Conservation (phyloP, 53 echinoderm and acorn worm species). For the Zoroaster sp. region DNA sequence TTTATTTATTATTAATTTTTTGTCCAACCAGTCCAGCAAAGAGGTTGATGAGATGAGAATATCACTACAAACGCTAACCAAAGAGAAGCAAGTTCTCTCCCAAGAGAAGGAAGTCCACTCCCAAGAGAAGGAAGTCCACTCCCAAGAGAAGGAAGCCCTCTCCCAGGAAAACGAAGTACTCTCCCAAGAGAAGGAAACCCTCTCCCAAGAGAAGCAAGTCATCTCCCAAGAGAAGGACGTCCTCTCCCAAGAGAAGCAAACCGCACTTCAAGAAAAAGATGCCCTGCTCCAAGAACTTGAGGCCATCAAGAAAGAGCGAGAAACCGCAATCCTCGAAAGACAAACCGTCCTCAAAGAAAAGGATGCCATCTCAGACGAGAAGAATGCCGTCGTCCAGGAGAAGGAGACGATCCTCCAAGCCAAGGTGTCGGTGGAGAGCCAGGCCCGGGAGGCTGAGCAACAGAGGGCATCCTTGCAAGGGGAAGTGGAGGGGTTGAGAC, state of each 20-base stretch:
- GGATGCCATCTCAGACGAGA: background rate
- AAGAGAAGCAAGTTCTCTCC: constrained; percentile 20
- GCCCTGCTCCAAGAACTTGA: constrained; percentile 36
- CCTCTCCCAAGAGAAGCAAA: constrained; percentile 16
- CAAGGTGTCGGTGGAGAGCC: constrained; percentile 49
- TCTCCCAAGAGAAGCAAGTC: constrained; percentile 1
- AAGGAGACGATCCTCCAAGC: constrained; percentile 43
- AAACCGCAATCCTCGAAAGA: background rate
- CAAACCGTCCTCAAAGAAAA: background rate
- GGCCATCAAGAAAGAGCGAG: constrained; percentile 15
- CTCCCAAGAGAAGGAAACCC: constrained; percentile 17
- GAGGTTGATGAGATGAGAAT: constrained; percentile 48
- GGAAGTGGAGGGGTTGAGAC: constrained; percentile 43
- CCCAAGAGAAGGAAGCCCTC: constrained; percentile 44
- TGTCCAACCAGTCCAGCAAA: constrained; percentile 13
- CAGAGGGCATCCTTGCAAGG: constrained; percentile 18
- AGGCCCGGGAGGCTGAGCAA: constrained; percentile 36
- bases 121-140: background rate
- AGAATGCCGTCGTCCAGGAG: background rate
- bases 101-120: constrained; percentile 38
- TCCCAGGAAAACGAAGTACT: background rate
- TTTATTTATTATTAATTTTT: background rate
- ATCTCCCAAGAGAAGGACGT: constrained; percentile 18
- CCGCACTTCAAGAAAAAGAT: constrained; percentile 38
- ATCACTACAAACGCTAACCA: constrained; percentile 51